Evolutionary conservation across 2,113 vertebrate species (phyloP).

Genomic region (Parus major): DNA sequence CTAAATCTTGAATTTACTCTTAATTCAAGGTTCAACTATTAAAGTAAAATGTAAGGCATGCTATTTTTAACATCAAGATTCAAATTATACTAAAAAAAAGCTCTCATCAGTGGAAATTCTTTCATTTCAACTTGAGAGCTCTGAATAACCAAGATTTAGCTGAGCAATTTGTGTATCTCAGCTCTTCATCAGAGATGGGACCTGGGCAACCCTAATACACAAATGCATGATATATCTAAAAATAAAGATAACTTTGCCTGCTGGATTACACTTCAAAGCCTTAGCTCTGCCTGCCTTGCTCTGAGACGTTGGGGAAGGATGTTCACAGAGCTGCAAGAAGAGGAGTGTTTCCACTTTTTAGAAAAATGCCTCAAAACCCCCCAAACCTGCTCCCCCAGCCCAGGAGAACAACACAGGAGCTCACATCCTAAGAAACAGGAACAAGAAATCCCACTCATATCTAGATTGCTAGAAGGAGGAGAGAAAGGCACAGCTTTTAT

Average conservation of each 20-base stretch:
- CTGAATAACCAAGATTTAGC: not conserved
- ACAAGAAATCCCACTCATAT: not conserved
- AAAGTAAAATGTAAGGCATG: not conserved
- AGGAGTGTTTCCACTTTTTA: not conserved
- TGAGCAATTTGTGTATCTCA: not conserved
- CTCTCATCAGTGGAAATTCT: not conserved
- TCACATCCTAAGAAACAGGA: not conserved
- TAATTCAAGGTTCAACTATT: not conserved
- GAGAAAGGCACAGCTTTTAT: not conserved
- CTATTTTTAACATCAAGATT: not conserved
- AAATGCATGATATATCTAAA: not conserved
- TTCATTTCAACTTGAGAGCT: not conserved
- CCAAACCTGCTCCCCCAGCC: not conserved
- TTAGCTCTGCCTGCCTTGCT: conserved; percentile 4
- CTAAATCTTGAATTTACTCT: not conserved
- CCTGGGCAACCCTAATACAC: not conserved
- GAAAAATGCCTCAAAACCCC: not conserved
- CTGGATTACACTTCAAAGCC: conserved; percentile 12
- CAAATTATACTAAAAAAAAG: not conserved
- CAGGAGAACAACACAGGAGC: not conserved
- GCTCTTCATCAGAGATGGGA: not conserved
- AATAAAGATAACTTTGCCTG: not conserved
- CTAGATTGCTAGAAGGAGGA: not conserved
- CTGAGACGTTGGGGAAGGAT: not conserved
- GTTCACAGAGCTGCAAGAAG: not conserved